Evolutionary conservation across 2,888 invertebrate species (phyloP), one percentile per base, ranked within the genome.

Genomic region (Deladenus siricidicola): DNA sequence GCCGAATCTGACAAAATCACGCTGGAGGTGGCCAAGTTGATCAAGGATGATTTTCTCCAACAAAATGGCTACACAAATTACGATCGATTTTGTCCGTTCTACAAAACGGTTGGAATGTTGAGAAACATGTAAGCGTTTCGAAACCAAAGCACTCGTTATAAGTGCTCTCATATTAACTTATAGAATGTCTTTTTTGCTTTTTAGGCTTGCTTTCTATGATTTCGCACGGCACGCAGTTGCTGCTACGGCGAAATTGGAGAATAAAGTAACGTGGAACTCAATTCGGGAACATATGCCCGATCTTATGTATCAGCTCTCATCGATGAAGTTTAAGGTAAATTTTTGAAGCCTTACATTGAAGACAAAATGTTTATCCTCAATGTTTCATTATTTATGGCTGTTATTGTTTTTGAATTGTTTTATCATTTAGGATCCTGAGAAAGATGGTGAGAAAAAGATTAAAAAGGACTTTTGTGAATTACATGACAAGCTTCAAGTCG

Each of bases 1-100:
- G 96, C 98, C 6, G 98, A 99, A 84, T 88, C 90, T 24, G 98
- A 99, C 83, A 99, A 98, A 83, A 94, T 98, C 81, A 99, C 94
- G 0, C 85, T 98, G 62, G 96, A 99, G 84, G 91, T 99, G 47
- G 77, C 77, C 58, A 75, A 93, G 82, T 84, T 99, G 73, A 85
- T 99, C 66, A 77, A 77, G 68, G 98, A 99, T 81, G 98, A 99
- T 84, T 99, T 96, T 85, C 83, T 99, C 79, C 98, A 99, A 82
- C 98, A 99, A 83, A 99, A 99, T 85, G 92, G 94, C 83, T 89
- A 78, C 79, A 80, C 83, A 54, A 76, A 80, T n/a, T 83, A 84
- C 71, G 83, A 84, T 65, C 86, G 96, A 68, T 96, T 92, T 86
- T 99, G 98, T 80, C 98, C 98, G 78, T 99, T 99, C 86, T 99